Evolutionary conservation across 2,797 vertebrate genomes (phyloP).

Genomic region (Gorsachius magnificus): DNA sequence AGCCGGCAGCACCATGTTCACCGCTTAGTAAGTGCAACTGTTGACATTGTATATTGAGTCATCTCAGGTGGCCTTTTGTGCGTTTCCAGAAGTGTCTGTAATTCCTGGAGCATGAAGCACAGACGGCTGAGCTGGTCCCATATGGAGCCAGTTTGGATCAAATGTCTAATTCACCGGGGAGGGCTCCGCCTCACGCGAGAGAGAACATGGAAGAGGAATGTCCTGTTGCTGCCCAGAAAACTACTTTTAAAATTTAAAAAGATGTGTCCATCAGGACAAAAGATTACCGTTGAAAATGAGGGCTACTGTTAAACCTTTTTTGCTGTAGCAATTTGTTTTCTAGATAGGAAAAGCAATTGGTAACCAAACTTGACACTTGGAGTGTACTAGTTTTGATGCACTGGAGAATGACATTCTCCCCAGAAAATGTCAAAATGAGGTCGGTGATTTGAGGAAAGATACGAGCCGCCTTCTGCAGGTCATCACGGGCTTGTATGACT

Average conservation of each 20-base stretch:
- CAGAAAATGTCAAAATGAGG: neutral
- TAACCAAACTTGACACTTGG: neutral
- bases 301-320: neutral
- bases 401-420: neutral
- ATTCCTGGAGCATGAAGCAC: neutral
- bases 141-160: slow-evolving; percentile 11
- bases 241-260: neutral
- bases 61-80: slow-evolving; percentile 20
- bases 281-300: neutral
- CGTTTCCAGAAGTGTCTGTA: neutral
- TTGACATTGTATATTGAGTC: neutral
- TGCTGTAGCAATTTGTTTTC: neutral
- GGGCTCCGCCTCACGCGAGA: neutral
- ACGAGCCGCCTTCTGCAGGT: neutral
- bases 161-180: neutral
- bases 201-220: neutral
- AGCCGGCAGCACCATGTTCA: neutral
- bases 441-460: neutral
- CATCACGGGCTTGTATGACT: neutral
- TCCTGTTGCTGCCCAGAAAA: neutral
- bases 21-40: neutral
- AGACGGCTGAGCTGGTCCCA: neutral
- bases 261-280: neutral
- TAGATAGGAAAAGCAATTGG: neutral
- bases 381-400: neutral